Evolutionary conservation across 2,888 invertebrate genomes (phyloP), one percentile per base, ranked within the genome.

Genomic region (Brachyptera putata): DNA sequence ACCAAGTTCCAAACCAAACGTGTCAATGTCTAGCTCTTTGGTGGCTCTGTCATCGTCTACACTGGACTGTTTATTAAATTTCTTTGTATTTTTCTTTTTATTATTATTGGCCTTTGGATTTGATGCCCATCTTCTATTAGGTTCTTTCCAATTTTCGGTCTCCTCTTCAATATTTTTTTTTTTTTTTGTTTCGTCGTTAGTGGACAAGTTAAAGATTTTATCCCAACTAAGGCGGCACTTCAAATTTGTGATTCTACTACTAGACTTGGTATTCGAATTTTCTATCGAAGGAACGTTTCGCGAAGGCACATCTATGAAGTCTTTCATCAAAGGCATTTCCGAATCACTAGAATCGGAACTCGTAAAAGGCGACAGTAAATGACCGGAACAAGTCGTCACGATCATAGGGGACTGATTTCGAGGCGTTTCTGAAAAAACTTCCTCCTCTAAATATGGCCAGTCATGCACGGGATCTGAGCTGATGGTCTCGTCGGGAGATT

Each of bases 361-460:
- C 1, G 53, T 18, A 18, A 21, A 7, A 4, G 34, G 53, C 5
- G 36, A 30, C 18, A 22, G n/a, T 18, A 36, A 18, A 22, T 21
- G 34, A 14, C 53, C 34, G n/a, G 53, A 53, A 36, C 36, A 36
- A 21, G 34, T 36, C 22, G 34, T 22, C 14, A 36, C 53, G 7
- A 53, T 34, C 16, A 36, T 13, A 2, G 53, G 53, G 9, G 53
- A 53, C n/a, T 21, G 34, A 36, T 34, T 53, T 16, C 30, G 18
- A n/a, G 22, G 50, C 13, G 55, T 22, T 18, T 61, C 63, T 13
- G 58, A 63, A 30, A 48, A 55, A 11, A 63, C 63, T 49, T 63
- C 63, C 41, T 63, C 63, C 34, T 63, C 63, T 13, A 63, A 56
- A 56, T 63, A 63, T 9, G 58, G 63, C 63, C 63, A 63, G 26